phyloP scores from a whole-genome alignment of 1,140 invertebrate genomes.

The Ceratina australensis region DNA sequence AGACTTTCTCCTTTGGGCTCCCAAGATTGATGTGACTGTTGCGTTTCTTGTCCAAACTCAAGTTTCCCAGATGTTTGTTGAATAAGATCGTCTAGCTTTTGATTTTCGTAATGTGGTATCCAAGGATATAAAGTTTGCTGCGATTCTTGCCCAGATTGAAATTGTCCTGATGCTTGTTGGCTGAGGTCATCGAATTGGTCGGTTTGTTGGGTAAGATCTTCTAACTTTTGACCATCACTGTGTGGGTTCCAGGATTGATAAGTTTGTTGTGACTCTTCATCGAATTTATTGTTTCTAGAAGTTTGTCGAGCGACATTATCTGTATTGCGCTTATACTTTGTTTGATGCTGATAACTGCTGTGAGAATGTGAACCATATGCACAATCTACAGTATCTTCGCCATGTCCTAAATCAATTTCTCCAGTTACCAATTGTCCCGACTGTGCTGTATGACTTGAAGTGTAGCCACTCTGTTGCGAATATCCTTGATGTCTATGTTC shows the following conservation, averaged over 20 bases:
- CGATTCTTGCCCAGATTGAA: constrained; percentile 36
- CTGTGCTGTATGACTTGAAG: constrained; percentile 5
- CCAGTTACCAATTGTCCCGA: constrained; percentile 39
- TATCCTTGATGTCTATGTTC: constrained; percentile 15
- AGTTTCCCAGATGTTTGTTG: constrained; percentile 29
- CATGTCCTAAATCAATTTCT: constrained; percentile 26
- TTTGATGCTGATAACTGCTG: constrained; percentile 35
- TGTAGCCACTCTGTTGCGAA: constrained; percentile 8
- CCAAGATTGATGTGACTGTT: background rate
- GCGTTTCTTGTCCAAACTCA: constrained; percentile 16
- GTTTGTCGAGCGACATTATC: constrained; percentile 60
- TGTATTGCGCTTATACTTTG: constrained; percentile 49
- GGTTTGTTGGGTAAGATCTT: constrained; percentile 42
- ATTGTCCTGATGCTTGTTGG: constrained; percentile 17
- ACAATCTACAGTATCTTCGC: constrained; percentile 47
- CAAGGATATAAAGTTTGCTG: constrained; percentile 21
- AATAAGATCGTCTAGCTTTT: constrained; percentile 29
- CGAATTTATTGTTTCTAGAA: constrained; percentile 68
- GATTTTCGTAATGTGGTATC: background rate
- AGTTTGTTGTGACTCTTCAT: constrained; percentile 51
- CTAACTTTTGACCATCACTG: constrained; percentile 22
- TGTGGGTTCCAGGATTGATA: constrained; percentile 13
- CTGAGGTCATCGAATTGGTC: constrained; percentile 11
- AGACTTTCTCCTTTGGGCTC: background rate
- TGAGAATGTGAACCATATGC: constrained; percentile 16